Evolutionary conservation across 2,113 vertebrate species (phyloP), one percentile per base, ranked within the genome.

Genomic region (Takifugu flavidus): DNA sequence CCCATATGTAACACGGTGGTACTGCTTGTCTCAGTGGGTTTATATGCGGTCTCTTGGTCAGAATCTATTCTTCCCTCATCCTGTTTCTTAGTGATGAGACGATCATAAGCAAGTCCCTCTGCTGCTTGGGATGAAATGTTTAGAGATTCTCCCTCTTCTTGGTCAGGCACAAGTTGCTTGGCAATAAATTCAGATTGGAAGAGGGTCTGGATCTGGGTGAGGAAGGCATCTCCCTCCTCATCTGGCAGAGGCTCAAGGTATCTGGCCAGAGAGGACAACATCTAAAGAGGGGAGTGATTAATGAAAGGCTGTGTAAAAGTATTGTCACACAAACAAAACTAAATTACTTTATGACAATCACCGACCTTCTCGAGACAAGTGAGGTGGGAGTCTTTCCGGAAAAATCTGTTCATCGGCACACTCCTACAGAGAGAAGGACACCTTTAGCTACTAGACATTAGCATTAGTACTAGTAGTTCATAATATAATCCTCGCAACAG

Each of bases 341-440:
- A 5, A 5, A 14, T 3, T 8, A 34, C 15, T 13, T 28, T 29
- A 5, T 14, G 45, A 47, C 14, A 51, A 51, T 0, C 8, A 69
- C 87, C 86, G 89, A 99, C 97, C 90, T 99, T 99, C 82, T 98
- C 94, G 74, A 99, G 86, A 84, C 93, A 98, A 59, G 95, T 98
- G 70, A 99, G 91, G 70, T 94, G 92, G 53, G 94, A 95, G 80
- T 95, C 94, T 86, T 91, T 92, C 7, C 87, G 92, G 80, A 95
- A 98, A 43, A 95, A 89, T 84, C 92, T 91, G 83, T 93, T 88
- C 95, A 99, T 96, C 53, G 93, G 93, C 54, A 98, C 92, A 13
- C 91, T 93, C 78, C 95, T 99, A 82, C 46, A 70, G 14, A 80
- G 59, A 70, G 42, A 49, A 1, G 25, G 31, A 56, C 1, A 56